Evolutionary conservation across 2,113 vertebrate species (phyloP).

Genomic region (Brevimyrus niger): DNA sequence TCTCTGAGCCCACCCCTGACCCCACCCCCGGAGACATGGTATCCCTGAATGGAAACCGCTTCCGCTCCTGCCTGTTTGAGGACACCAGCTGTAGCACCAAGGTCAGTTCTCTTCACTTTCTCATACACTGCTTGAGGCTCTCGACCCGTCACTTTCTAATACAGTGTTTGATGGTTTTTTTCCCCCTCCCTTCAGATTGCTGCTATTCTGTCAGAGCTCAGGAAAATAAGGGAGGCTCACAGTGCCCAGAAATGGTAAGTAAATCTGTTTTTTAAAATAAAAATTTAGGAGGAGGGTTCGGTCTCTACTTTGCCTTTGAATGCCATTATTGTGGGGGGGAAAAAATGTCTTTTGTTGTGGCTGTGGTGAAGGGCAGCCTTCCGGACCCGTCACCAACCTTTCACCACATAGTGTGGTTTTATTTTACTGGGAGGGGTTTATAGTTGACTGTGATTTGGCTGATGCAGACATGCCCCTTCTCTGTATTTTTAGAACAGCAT

Average conservation of each 20-base stretch:
- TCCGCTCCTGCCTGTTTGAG: conserved; percentile 70
- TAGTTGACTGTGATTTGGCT: neutral
- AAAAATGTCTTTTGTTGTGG: neutral
- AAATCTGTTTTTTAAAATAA: neutral
- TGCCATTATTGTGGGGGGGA: neutral
- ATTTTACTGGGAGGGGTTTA: neutral
- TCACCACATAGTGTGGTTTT: neutral
- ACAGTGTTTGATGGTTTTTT: neutral
- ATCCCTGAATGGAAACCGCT: conserved; percentile 71
- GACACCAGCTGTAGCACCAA: conserved; percentile 73
- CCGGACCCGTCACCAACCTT: neutral
- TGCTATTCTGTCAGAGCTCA: conserved; percentile 70
- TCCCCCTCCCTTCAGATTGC: conserved; percentile 58
- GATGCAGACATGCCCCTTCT: neutral
- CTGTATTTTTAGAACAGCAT: neutral
- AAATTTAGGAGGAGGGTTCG: neutral
- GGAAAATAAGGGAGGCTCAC: conserved; percentile 54
- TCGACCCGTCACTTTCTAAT: neutral
- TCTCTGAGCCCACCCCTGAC: conserved; percentile 61
- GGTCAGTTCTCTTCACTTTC: conserved; percentile 42
- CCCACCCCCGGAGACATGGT: conserved; percentile 60
- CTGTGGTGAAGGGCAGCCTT: neutral
- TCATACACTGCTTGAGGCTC: neutral
- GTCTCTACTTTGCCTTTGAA: neutral
- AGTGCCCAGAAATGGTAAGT: conserved; percentile 75